Evolutionary conservation across 2,888 invertebrate species (phyloP), one percentile per base, ranked within the genome.

Genomic region (Conchocele bisecta): DNA sequence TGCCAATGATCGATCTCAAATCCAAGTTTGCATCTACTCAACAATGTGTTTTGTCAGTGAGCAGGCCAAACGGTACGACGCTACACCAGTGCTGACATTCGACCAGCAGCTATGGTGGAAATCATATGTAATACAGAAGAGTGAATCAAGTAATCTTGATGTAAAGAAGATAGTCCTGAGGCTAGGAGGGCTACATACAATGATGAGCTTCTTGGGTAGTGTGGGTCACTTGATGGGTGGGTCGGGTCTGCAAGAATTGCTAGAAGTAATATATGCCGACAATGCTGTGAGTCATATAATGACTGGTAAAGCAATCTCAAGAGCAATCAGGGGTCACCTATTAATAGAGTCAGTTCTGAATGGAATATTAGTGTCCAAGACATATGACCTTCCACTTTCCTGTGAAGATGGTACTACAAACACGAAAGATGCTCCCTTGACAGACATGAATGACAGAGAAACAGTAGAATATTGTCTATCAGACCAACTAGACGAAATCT

Each of bases 81-180:
- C 42, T 24, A 65, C 56, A 7, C 70, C 70, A 26, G 46, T 75
- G 11, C 22, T 77, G 29, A 77, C 77, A 46, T 76, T 76, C 51
- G 74, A 75, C 29, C 74, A 75, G 31, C 76, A 73, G 13, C 51
- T 76, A 7, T 77, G 63, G 73, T 74, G 70, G 74, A 78, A 79
- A 35, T 54, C 77, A 24, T 17, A 31, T 17, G 15, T 37, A n/a
- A 57, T 68, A 13, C 24, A 37, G 35, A 17, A 26, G 20, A 44
- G 31, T 33, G 57, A 71, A 31, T 51, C 26, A 22, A 33, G 24
- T 15, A 41, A 26, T 46, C 58, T n/a, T 20, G 24, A 9, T 24
- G 13, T 66, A 3, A 33, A 42, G 15, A 11, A 26, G 31, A 37
- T 51, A 13, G 20, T 51, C 15, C 28, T 58, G 29, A 48, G 66